These are phyloP conservation scores for Masnerella sp. DNA, from an alignment of 2,888 invertebrate species.

Conservation along the genomic window DNA sequence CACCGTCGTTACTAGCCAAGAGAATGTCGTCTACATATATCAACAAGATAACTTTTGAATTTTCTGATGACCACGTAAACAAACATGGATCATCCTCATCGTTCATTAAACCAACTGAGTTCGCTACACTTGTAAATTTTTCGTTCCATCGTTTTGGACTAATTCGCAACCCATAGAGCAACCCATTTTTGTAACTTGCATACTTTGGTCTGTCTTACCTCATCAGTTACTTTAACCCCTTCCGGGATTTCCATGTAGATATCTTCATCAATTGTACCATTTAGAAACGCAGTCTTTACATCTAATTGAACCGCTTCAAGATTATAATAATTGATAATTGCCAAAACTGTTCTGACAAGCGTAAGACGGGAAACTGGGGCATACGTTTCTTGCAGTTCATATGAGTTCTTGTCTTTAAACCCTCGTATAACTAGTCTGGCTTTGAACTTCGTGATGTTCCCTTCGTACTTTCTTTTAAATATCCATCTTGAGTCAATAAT, in stretches of 20 bases:
- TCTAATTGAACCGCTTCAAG: conserved; percentile 24
- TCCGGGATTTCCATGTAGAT: conserved; percentile 35
- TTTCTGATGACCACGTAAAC: conserved; percentile 59
- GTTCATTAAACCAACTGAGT: conserved; percentile 49
- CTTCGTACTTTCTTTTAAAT: conserved; percentile 35
- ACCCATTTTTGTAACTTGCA: conserved; percentile 3
- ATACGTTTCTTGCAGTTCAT: conserved; percentile 39
- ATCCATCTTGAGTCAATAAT: conserved; percentile 38
- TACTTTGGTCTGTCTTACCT: conserved; percentile 7
- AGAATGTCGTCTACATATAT: conserved; percentile 34
- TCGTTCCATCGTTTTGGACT: conserved; percentile 7
- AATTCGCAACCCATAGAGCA: not conserved
- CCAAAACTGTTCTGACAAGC: conserved; percentile 21
- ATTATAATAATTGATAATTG: conserved; percentile 32
- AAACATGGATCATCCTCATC: conserved; percentile 56
- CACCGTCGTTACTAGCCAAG: conserved; percentile 55
- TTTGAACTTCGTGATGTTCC: conserved; percentile 3
- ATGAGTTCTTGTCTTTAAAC: conserved; percentile 35
- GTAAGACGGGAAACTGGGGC: conserved; percentile 34
- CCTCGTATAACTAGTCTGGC: conserved; percentile 35
- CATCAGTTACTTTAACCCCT: not conserved
- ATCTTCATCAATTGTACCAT: conserved; percentile 22
- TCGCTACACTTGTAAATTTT: conserved; percentile 18
- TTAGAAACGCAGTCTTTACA: conserved; percentile 34
- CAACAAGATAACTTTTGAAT: conserved; percentile 59